These are phyloP conservation scores for Condylostylus longicornis DNA, from an alignment of 1,140 invertebrate genomes.

Conservation along the genomic window DNA sequence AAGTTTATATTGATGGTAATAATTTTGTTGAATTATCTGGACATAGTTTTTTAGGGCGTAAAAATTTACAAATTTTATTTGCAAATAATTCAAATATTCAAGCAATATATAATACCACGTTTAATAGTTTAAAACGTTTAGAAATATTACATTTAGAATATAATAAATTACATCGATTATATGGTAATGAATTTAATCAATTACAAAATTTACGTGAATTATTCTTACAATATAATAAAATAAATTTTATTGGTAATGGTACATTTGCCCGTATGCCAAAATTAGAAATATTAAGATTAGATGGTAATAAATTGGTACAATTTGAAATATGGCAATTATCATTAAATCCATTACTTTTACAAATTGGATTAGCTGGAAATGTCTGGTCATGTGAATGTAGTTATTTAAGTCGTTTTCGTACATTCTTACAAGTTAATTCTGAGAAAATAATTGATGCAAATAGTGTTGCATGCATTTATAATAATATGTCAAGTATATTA, in stretches of 20 bases:
- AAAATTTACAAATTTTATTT: constrained; percentile 70
- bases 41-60: constrained; percentile 80
- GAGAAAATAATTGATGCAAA: constrained; percentile 57
- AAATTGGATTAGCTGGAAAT: constrained; percentile 66
- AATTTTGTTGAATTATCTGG: constrained; percentile 71
- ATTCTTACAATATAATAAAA: constrained; percentile 75
- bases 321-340: constrained; percentile 63
- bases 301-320: constrained; percentile 66
- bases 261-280: constrained; percentile 68
- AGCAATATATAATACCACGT: constrained; percentile 73
- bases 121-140: constrained; percentile 66
- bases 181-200: constrained; percentile 70
- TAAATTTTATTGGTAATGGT: constrained; percentile 67
- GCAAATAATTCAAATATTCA: constrained; percentile 78
- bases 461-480: constrained; percentile 50
- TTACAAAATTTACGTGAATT: constrained; percentile 66
- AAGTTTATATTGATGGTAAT: constrained; percentile 84
- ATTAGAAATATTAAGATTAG: constrained; percentile 67
- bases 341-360: constrained; percentile 59
- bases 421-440: constrained; percentile 56
- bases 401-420: constrained; percentile 58
- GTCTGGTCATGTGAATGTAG: constrained; percentile 82
- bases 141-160: constrained; percentile 70
- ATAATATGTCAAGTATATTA: constrained; percentile 46
- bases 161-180: constrained; percentile 62